Base-by-base conservation (phyloP, 1,140 invertebrate genomes). In the Latrodectus geometricus region DNA sequence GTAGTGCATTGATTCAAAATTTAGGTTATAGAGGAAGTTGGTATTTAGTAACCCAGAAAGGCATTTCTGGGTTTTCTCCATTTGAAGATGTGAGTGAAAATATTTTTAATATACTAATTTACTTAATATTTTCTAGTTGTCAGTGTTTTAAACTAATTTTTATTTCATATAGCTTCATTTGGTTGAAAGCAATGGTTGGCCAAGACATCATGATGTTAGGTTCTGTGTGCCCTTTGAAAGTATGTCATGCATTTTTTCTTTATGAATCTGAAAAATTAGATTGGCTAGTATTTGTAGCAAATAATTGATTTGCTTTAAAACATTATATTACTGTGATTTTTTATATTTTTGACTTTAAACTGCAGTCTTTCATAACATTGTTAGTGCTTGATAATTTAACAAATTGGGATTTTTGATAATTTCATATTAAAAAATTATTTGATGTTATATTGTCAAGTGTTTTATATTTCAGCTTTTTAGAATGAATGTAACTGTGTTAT, bases 41-140 rank as follows among this genome's bases (percentile, higher is more conserved):
- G 93, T 93, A 92, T 88, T 92, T 94, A 90, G 90, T 93, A 14
- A 92, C 93, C 12, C 93, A 93, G 84, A 93, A 93, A 89, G 92
- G 92, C 8, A 92, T 93, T 20, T 88, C 90, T 35, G 93, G 93
- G 8, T 93, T 93, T 88, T 92, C 92, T 1, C 90, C 91, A 8
- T 90, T 92, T 87, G 93, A 94, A 90, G 90, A 92, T 89, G 90
- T 93, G 74, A 70, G 75, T 88, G 77, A 66, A 65, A 12, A 20
- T 20, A 15, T 69, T 20, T 56, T 21, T 35, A 23, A 77, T 20
- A n/a, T 50, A 75, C 11, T 49, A 73, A 9, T 17, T 73, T 8
- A 49, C 11, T 14, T 49, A 4, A 69, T 69, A n/a, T 69, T 69
- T 23, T 15, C 15, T 69, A 11, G 2, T 69, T 69, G 11, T 3